Evolutionary conservation across 2,113 vertebrate genomes (phyloP).

Genomic region (Dasyurus viverrinus): DNA sequence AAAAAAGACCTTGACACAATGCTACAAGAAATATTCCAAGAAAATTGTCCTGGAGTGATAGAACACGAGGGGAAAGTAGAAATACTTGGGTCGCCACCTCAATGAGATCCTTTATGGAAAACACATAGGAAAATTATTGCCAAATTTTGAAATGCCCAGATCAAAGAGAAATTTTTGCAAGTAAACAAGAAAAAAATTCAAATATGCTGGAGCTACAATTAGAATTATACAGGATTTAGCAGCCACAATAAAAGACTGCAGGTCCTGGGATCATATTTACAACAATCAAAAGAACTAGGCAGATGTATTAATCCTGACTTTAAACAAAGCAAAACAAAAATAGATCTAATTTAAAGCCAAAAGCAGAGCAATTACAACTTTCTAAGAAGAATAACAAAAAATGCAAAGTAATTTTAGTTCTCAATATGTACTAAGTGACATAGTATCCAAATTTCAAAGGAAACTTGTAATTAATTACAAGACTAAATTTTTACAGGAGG

Average conservation of each 20-base stretch:
- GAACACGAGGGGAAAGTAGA: background rate
- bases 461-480: too few species aligned
- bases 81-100: background rate
- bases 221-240: background rate
- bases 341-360: too few species aligned
- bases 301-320: too few species aligned
- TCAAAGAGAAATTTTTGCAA: background rate
- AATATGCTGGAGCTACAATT: background rate
- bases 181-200: background rate
- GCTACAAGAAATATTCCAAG: background rate
- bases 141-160: background rate
- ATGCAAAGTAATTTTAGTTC: too few species aligned
- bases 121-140: background rate
- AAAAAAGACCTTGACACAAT: too few species aligned
- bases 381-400: too few species aligned
- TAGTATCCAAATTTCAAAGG: too few species aligned
- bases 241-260: background rate
- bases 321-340: too few species aligned
- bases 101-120: background rate
- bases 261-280: background rate
- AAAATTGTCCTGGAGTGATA: background rate
- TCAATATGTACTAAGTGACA: too few species aligned
- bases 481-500: too few species aligned
- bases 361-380: too few species aligned
- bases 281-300: too few species aligned